phyloP scores from a whole-genome alignment of 2,113 vertebrate species.

The Larimichthys crocea region DNA sequence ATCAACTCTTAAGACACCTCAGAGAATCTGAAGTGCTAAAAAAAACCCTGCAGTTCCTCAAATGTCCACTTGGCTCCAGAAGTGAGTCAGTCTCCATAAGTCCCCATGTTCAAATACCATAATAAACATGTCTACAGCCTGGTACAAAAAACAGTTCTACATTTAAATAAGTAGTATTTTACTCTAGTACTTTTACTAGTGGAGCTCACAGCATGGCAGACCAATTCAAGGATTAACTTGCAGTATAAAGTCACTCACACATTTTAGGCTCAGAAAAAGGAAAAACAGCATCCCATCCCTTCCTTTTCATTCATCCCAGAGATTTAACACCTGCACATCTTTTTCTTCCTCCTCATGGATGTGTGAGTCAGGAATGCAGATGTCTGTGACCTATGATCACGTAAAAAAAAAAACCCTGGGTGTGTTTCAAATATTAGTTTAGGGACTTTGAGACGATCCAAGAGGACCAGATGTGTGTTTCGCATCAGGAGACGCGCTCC shows the following conservation, averaged over 20 bases:
- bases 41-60: no score
- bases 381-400: constrained; percentile 32
- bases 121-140: no score
- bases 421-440: constrained; percentile 36
- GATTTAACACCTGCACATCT: constrained; percentile 24
- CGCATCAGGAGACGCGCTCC: constrained; percentile 32
- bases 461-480: constrained; percentile 66
- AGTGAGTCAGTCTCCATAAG: no score
- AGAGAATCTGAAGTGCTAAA: no score
- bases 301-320: constrained; percentile 22
- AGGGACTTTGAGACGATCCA: constrained; percentile 32
- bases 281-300: not conserved
- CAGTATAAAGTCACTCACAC: not conserved
- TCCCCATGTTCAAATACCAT: no score
- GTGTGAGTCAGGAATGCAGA: constrained; percentile 34
- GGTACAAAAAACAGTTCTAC: no score
- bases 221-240: not conserved
- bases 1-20: constrained; percentile 17
- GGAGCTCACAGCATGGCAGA: no score
- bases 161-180: no score
- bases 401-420: constrained; percentile 28
- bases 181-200: no score
- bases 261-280: constrained; percentile 2
- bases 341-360: not conserved
- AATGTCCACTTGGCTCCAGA: no score